Percentiles rank a stretch among this genome's conserved stretches.
These are phyloP conservation scores for Bothrops jararaca DNA, from an alignment of 2,113 vertebrate species.

Conservation along the genomic window DNA sequence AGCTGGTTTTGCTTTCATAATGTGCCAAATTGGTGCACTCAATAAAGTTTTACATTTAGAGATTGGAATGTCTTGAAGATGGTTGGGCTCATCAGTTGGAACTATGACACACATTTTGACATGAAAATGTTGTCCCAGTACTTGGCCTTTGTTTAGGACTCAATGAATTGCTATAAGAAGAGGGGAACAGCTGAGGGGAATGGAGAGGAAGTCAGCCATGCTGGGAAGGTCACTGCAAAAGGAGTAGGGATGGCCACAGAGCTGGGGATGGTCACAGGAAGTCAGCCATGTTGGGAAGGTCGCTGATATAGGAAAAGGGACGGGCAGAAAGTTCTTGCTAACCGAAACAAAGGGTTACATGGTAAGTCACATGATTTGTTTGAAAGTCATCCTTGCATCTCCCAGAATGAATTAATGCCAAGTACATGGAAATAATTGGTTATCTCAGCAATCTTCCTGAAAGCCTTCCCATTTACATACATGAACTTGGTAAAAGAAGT, in stretches of 20 bases:
- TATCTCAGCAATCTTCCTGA: neutral
- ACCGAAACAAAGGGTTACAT: neutral
- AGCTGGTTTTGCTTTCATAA: too few relatives aligned
- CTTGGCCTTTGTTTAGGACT: neutral
- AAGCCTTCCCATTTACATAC: slow-evolving; percentile 1
- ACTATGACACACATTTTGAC: neutral
- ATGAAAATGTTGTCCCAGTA: neutral
- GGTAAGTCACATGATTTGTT: neutral
- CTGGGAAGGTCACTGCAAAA: neutral
- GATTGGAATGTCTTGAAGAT: too few relatives aligned
- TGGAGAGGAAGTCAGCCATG: neutral
- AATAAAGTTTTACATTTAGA: too few relatives aligned
- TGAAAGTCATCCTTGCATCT: neutral
- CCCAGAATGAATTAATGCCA: neutral
- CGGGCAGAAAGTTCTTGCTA: neutral
- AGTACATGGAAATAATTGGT: slow-evolving; percentile 7
- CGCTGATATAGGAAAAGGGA: neutral
- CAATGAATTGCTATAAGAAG: neutral
- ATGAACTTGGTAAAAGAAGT: neutral
- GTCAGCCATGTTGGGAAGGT: neutral
- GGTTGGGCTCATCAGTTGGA: too few relatives aligned
- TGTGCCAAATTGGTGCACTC: too few relatives aligned
- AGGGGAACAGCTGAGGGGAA: neutral
- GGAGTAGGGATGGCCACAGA: neutral
- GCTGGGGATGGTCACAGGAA: neutral